Evolutionary conservation across 2,113 vertebrate genomes (phyloP).

Genomic region (Halcyon senegalensis): DNA sequence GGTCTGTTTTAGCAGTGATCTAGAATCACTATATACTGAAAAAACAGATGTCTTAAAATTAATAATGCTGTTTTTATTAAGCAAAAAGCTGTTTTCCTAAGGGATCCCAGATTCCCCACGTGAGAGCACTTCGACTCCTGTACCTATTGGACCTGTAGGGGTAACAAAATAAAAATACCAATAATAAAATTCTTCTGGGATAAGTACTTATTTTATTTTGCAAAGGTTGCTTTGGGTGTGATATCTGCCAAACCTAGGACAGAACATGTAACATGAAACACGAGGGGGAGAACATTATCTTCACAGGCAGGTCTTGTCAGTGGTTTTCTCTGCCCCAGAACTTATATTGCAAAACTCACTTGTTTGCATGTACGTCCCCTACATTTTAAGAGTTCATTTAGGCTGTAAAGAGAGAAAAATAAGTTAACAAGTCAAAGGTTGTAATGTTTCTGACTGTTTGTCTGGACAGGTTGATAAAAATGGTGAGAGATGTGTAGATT

Average conservation of each 20-base stretch:
- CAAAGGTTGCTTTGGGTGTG: background rate
- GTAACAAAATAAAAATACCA: background rate
- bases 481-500: background rate
- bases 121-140: background rate
- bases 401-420: conserved; percentile 76
- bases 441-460: conserved; percentile 47
- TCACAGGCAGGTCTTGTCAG: background rate
- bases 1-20: background rate
- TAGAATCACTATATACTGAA: background rate
- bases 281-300: background rate
- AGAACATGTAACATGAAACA: background rate
- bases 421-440: conserved; percentile 74
- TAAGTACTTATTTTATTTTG: background rate
- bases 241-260: background rate
- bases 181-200: background rate
- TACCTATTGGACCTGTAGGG: background rate
- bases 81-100: background rate
- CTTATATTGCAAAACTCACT: conserved; percentile 42
- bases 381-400: conserved; percentile 59
- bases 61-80: background rate
- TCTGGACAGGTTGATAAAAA: conserved; percentile 37
- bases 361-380: conserved; percentile 8
- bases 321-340: background rate
- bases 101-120: background rate
- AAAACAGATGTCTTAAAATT: background rate